Percentiles rank a stretch among this genome's conserved stretches.
phyloP scores from a whole-genome alignment of 2,888 invertebrate species.

The Rotaria macrura region DNA sequence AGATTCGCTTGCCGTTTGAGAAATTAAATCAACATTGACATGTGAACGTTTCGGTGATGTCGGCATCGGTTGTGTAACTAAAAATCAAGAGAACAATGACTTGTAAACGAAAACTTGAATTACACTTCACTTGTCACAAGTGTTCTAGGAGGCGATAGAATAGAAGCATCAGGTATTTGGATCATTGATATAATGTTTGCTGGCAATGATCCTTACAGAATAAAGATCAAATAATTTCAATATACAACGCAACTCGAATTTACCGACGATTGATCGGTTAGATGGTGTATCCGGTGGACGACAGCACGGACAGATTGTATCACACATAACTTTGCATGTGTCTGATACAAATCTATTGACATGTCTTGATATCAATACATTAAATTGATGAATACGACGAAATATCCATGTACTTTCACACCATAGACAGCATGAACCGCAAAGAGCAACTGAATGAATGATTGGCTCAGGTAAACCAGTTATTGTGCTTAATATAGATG shows the following conservation, averaged over 20 bases:
- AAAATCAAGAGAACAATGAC: not conserved
- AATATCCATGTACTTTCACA: not conserved
- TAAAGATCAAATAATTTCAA: not conserved
- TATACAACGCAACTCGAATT: not conserved
- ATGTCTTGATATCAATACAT: not conserved
- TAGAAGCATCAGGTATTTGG: not conserved
- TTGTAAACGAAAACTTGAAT: not conserved
- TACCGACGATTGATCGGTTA: not conserved
- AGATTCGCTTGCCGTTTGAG: too few species aligned
- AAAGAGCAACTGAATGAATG: not conserved
- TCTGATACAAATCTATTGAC: not conserved
- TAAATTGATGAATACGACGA: not conserved
- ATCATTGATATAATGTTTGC: not conserved
- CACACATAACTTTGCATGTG: not conserved
- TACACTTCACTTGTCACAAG: not conserved
- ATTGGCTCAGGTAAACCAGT: not conserved
- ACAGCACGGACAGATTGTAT: not conserved
- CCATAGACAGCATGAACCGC: not conserved
- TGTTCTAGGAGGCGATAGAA: not conserved
- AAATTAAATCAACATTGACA: not conserved
- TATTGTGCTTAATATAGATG: not conserved
- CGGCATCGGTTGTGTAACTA: not conserved
- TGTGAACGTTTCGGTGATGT: not conserved
- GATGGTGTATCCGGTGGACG: not conserved
- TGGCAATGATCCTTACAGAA: not conserved